Conservation (phyloP, 2,113 vertebrate species). For the Ageneiosus marmoratus region DNA sequence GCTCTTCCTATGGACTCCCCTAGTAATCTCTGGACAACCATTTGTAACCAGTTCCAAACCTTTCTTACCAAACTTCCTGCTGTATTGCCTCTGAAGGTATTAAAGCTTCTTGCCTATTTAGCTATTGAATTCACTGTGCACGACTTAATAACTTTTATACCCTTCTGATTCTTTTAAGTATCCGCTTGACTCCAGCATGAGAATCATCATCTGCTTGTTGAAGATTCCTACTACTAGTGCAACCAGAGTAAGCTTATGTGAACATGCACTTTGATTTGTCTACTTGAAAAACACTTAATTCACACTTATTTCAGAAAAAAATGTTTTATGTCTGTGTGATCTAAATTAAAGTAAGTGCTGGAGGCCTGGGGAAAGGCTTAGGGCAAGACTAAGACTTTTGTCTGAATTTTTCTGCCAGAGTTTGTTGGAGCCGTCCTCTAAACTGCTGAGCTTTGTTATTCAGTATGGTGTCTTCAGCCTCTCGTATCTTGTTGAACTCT, state of each 20-base stretch:
- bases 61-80: conserved; percentile 94
- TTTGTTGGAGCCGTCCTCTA: conserved; percentile 96
- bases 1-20: conserved; percentile 97
- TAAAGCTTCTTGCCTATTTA: conserved; percentile 35
- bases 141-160: background rate
- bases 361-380: background rate
- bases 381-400: background rate
- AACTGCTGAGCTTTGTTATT: conserved; percentile 95
- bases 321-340: background rate
- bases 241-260: conserved; percentile 84
- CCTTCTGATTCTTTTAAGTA: conserved; percentile 72
- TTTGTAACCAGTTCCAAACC: conserved; percentile 98
- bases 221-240: conserved; percentile 95
- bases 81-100: conserved; percentile 96
- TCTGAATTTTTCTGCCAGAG: conserved; percentile 76
- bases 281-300: background rate
- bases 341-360: background rate
- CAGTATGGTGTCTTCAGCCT: conserved; percentile 94
- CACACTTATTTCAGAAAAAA: background rate
- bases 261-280: background rate
- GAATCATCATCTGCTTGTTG: conserved; percentile 96
- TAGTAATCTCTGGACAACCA: conserved; percentile 97
- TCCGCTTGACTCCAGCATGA: conserved; percentile 93
- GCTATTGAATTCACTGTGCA: background rate
- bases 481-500: conserved; percentile 94